These are phyloP conservation scores for Hipparchia semele DNA, from an alignment of 2,888 invertebrate species.

Conservation along the genomic window DNA sequence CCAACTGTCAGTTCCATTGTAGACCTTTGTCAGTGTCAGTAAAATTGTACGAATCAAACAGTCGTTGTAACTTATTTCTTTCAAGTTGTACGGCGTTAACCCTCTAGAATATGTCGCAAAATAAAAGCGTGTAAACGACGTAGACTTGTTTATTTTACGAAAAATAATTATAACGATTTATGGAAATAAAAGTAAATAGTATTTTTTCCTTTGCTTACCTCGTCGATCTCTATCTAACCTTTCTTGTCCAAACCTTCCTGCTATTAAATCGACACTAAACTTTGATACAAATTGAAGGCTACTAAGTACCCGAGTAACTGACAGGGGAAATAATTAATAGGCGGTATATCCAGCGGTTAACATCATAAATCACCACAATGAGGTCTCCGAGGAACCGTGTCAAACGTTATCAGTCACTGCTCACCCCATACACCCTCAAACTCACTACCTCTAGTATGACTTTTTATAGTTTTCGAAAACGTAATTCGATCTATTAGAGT, in stretches of 20 bases:
- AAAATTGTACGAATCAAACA: constrained; percentile 67
- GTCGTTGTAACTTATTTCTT: constrained; percentile 20
- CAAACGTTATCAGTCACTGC: constrained; percentile 51
- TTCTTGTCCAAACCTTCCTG: too few species aligned
- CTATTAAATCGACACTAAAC: neutral
- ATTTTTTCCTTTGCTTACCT: too few species aligned
- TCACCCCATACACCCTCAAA: constrained; percentile 45
- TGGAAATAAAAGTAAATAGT: neutral
- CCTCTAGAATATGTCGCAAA: neutral
- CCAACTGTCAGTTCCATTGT: constrained; percentile 70
- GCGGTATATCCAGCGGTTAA: constrained; percentile 21
- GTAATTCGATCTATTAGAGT: too few species aligned
- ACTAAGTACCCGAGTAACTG: constrained; percentile 14
- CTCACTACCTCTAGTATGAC: constrained; percentile 16
- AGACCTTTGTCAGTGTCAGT: constrained; percentile 75
- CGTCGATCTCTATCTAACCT: too few species aligned
- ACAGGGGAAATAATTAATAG: constrained; percentile 21
- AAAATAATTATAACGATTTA: neutral
- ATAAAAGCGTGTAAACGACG: neutral
- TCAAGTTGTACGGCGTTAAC: neutral
- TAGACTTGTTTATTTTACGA: neutral
- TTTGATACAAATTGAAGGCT: constrained; percentile 14
- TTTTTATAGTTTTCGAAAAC: neutral
- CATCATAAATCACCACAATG: constrained; percentile 61
- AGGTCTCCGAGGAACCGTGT: constrained; percentile 52